Conservation (phyloP, 2,888 invertebrate genomes). For the Drepana falcataria region DNA sequence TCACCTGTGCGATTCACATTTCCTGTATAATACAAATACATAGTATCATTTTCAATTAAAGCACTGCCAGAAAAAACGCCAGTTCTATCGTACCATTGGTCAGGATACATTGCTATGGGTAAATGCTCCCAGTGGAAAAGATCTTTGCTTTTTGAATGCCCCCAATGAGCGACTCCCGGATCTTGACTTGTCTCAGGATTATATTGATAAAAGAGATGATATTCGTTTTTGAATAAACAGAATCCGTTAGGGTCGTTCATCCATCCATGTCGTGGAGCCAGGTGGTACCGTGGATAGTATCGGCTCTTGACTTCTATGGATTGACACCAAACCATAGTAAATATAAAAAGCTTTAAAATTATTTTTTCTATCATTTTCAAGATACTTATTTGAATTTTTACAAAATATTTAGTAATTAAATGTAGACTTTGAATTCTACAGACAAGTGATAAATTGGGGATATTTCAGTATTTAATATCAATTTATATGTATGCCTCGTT, state of each 20-base stretch:
- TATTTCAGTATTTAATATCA: no score
- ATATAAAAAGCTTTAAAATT: slow-evolving; percentile 15
- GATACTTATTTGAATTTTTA: no score
- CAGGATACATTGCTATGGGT: slow-evolving; percentile 66
- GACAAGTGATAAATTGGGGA: no score
- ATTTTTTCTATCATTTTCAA: slow-evolving; percentile 15
- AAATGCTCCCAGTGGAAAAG: slow-evolving; percentile 66
- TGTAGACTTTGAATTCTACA: no score
- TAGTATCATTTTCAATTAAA: slow-evolving; percentile 44
- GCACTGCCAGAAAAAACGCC: slow-evolving; percentile 74
- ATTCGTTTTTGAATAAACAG: slow-evolving; percentile 46
- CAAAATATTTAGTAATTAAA: no score
- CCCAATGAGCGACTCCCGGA: slow-evolving; percentile 69
- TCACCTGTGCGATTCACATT: slow-evolving; percentile 42
- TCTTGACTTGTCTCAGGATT: slow-evolving; percentile 54
- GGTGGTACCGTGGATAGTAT: slow-evolving; percentile 52
- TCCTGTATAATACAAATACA: slow-evolving; percentile 62
- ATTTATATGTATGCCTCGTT: no score
- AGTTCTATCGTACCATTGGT: slow-evolving; percentile 45
- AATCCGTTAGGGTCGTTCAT: slow-evolving; percentile 79
- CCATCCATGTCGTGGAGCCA: slow-evolving; percentile 62
- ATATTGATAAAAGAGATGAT: slow-evolving; percentile 73
- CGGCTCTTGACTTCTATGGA: slow-evolving; percentile 23
- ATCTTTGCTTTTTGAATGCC: slow-evolving; percentile 66
- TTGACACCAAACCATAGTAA: slow-evolving; percentile 24